phyloP scores from a whole-genome alignment of 2,113 vertebrate genomes.

The Phrynocephalus versicolor region DNA sequence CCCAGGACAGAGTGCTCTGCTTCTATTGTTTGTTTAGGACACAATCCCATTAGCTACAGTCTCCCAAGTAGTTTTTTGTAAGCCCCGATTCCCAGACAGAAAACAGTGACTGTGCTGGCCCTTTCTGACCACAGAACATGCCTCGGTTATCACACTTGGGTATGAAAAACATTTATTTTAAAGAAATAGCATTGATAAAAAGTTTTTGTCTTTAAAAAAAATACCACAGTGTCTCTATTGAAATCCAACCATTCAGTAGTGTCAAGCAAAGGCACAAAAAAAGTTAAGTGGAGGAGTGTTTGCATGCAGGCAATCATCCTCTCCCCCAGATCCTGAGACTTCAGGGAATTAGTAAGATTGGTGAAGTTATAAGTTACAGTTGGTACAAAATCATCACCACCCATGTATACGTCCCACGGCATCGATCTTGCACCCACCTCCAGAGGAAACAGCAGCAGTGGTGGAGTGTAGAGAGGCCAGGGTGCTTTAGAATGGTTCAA shows the following conservation, averaged over 20 bases:
- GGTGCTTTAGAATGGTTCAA: neutral
- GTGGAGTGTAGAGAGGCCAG: neutral
- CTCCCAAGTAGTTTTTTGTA: neutral
- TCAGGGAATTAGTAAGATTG: neutral
- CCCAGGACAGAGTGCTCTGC: neutral
- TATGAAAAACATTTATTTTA: conserved; percentile 20
- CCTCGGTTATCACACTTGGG: neutral
- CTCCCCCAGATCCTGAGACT: neutral
- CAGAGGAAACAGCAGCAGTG: neutral
- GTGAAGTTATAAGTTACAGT: neutral
- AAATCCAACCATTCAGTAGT: neutral
- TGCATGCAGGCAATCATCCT: neutral
- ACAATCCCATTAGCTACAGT: neutral
- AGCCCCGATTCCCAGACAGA: no score
- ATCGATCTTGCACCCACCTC: neutral
- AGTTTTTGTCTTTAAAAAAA: neutral
- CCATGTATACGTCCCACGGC: neutral
- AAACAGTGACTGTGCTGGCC: no score
- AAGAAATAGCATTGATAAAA: conserved; percentile 1
- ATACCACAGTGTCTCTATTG: neutral
- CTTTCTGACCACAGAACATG: neutral
- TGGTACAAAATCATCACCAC: neutral
- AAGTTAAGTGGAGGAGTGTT: neutral
- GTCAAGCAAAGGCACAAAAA: neutral
- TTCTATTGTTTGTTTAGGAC: neutral